Conservation (phyloP, 2,113 vertebrate genomes). For the Charadrius vociferus region DNA sequence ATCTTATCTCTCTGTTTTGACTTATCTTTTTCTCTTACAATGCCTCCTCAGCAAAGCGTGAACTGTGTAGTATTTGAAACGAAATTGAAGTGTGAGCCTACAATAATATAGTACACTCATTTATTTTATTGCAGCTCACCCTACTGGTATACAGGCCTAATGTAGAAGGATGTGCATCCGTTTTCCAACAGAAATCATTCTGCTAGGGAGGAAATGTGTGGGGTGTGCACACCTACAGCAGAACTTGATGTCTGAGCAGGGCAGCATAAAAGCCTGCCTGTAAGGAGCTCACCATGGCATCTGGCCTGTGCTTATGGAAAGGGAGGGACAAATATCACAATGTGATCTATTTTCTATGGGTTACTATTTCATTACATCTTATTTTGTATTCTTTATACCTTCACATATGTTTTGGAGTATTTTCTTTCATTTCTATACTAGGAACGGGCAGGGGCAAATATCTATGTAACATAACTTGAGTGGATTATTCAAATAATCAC, state of each 20-base stretch:
- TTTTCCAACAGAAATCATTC: not conserved
- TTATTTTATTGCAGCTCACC: conserved; percentile 36
- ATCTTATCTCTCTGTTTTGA: not conserved
- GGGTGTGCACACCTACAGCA: not conserved
- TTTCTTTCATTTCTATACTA: not conserved
- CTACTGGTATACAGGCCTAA: not conserved
- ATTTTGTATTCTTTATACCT: not conserved
- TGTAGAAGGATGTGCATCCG: not conserved
- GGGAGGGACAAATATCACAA: not conserved
- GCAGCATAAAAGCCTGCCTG: not conserved
- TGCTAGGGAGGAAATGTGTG: not conserved
- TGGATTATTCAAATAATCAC: not conserved
- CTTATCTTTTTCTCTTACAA: not conserved
- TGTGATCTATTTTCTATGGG: not conserved
- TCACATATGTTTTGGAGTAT: not conserved
- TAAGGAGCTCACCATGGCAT: not conserved
- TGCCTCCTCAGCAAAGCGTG: not conserved
- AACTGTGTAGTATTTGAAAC: not conserved
- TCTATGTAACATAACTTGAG: not conserved
- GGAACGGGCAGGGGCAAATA: not conserved
- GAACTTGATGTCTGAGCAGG: not conserved
- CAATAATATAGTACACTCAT: not conserved
- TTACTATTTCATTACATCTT: not conserved
- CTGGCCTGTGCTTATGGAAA: not conserved
- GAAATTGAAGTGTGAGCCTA: not conserved